Conservation (phyloP, 2,888 invertebrate species). For the Blastobasis adustella region DNA sequence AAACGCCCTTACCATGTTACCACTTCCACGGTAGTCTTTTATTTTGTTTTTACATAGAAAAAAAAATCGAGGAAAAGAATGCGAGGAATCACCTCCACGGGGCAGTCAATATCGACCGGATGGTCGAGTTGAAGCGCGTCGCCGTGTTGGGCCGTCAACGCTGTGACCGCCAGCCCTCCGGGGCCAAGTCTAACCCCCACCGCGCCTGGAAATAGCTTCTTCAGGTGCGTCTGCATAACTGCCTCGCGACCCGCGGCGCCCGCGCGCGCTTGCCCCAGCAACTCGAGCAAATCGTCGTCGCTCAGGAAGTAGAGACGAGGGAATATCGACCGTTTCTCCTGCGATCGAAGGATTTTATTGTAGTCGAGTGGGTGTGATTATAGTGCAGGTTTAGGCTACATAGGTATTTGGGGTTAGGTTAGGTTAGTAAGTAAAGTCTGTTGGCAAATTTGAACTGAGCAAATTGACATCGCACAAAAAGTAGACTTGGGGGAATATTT, state of each 20-base stretch:
- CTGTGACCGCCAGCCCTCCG: conserved; percentile 69
- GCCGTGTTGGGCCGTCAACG: conserved; percentile 84
- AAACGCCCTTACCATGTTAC: too few species aligned
- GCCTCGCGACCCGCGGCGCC: conserved; percentile 75
- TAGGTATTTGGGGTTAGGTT: too few species aligned
- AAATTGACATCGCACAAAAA: too few species aligned
- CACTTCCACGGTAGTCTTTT: too few species aligned
- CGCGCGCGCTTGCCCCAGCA: conserved; percentile 94
- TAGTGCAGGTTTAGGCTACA: too few species aligned
- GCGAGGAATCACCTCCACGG: conserved; percentile 79
- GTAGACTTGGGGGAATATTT: too few species aligned
- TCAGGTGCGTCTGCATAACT: conserved; percentile 94
- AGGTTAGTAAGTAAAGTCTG: too few species aligned
- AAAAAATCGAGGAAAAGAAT: too few species aligned
- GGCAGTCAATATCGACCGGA: conserved; percentile 80
- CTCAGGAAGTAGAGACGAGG: conserved; percentile 98
- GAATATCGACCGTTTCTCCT: conserved; percentile 95
- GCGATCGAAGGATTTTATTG: conserved; percentile 11
- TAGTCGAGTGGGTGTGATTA: too few species aligned
- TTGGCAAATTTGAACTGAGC: too few species aligned
- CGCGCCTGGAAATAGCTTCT: conserved; percentile 96
- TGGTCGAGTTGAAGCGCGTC: conserved; percentile 81
- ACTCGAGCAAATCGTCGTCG: conserved; percentile 97
- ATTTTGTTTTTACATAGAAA: too few species aligned
- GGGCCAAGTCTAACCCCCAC: conserved; percentile 83